Conservation (phyloP, 2,888 invertebrate genomes). For the Lamellibrachia satsuma region DNA sequence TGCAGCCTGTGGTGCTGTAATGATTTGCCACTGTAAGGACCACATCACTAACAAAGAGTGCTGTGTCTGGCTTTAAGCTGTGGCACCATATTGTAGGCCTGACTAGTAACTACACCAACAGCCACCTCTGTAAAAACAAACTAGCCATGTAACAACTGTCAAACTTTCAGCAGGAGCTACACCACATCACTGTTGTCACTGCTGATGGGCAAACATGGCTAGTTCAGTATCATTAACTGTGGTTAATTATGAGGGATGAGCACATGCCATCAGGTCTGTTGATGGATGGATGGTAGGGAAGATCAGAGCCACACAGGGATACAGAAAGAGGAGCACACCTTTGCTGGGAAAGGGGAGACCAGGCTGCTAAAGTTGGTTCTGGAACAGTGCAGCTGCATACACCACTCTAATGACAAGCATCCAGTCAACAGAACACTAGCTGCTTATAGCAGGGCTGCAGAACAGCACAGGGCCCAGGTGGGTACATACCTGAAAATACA, state of each 20-base stretch:
- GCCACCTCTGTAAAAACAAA: neutral
- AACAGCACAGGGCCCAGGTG: neutral
- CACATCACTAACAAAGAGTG: neutral
- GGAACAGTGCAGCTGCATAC: neutral
- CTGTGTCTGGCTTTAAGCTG: neutral
- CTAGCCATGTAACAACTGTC: neutral
- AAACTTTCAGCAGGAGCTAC: neutral
- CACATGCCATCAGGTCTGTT: neutral
- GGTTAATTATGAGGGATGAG: slow-evolving; percentile 5
- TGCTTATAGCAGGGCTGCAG: neutral
- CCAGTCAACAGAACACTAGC: neutral
- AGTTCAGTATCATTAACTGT: neutral
- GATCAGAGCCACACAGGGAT: neutral
- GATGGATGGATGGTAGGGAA: neutral
- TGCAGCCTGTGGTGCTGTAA: neutral
- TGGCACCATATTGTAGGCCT: neutral
- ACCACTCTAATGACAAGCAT: neutral
- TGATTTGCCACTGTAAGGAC: neutral
- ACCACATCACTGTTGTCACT: neutral
- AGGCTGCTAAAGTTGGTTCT: neutral
- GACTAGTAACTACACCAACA: neutral
- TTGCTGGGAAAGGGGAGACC: neutral
- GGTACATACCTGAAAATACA: neutral
- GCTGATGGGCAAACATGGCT: neutral
- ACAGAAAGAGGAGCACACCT: neutral